Conservation (phyloP, 1,140 invertebrate genomes). For the Zaprionus capensis region DNA sequence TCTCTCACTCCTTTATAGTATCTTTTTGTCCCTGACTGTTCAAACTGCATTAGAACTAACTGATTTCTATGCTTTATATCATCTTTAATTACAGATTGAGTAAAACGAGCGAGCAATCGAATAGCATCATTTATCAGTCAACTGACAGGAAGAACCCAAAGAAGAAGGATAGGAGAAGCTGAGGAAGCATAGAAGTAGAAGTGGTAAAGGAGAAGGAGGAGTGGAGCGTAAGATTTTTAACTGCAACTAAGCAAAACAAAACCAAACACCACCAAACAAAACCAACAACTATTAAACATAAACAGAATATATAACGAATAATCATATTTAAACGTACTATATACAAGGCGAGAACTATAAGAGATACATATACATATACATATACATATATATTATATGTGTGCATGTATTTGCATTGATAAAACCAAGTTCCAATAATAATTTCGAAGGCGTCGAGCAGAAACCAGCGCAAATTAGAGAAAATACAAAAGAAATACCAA, state of each 20-base stretch:
- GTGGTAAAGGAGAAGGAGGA: neutral
- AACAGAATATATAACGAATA: slow-evolving; percentile 72
- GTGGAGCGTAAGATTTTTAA: slow-evolving; percentile 39
- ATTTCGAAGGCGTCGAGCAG: slow-evolving; percentile 21
- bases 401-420: slow-evolving; percentile 54
- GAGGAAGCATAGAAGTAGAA: neutral
- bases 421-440: slow-evolving; percentile 74
- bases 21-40: neutral
- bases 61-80: neutral
- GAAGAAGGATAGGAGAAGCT: neutral
- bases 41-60: neutral
- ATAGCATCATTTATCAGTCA: slow-evolving; percentile 73
- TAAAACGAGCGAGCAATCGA: slow-evolving; percentile 83
- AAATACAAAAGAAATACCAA: slow-evolving; percentile 51
- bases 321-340: slow-evolving; percentile 79
- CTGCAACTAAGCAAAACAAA: slow-evolving; percentile 60
- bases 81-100: slow-evolving; percentile 66
- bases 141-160: slow-evolving; percentile 5
- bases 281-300: slow-evolving; percentile 83
- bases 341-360: slow-evolving; percentile 46
- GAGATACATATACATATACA: slow-evolving; percentile 68
- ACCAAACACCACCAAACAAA: slow-evolving; percentile 84
- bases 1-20: neutral
- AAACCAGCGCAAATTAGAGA: slow-evolving; percentile 67
- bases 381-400: slow-evolving; percentile 47